Base-by-base conservation (phyloP, 2,888 invertebrate species). In the Chirona hameri region DNA sequence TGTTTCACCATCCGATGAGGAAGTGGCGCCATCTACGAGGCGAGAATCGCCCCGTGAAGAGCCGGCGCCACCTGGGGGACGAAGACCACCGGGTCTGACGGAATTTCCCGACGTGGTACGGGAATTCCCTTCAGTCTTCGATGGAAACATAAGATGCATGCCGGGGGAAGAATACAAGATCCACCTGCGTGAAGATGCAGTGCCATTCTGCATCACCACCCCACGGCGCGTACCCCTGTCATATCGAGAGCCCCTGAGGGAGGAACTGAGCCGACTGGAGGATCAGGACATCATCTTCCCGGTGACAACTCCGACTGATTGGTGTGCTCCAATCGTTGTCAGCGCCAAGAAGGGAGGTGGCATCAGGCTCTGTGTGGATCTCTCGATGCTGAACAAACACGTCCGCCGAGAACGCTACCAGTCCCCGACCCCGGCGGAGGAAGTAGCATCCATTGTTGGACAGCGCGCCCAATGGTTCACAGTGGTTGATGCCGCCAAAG, bases 401-500 rank as follows among this genome's bases (percentile, higher is more conserved):
- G 82, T 83, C 52, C 31, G 55, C 27, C 79, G 81, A 15, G 81
- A 55, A 29, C 48, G 31, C n/a, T 83, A 60, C 82, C 65, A 83
- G n/a, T 52, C 48, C 52, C 57, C 31, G 31, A 12, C 65, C 21
- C 69, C 82, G 9, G 14, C 27, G 24, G 65, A 57, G 29, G 82
- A 24, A n/a, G 27, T n/a, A 72, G 15, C 55, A 18, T 60, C 60
- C 3, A 21, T 27, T 5, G 27, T 65, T 29, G 21, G 15, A 14
- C 21, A 24, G 14, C 48, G 52, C 2, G 82, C 46, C 1, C 46
- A 46, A 9, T 72, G 55, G 55, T 83, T 83, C 65, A 79, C 83
- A 0, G 57, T 82, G 4, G 27, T 83, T 21, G 83, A 83, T n/a
- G 79, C 79, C 14, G 14, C 72, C 0, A 81, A 83, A 46, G 83